Evolutionary conservation across 2,113 vertebrate species (phyloP), one percentile per base, ranked within the genome.

Genomic region (Ptychochromis oligacanthus): DNA sequence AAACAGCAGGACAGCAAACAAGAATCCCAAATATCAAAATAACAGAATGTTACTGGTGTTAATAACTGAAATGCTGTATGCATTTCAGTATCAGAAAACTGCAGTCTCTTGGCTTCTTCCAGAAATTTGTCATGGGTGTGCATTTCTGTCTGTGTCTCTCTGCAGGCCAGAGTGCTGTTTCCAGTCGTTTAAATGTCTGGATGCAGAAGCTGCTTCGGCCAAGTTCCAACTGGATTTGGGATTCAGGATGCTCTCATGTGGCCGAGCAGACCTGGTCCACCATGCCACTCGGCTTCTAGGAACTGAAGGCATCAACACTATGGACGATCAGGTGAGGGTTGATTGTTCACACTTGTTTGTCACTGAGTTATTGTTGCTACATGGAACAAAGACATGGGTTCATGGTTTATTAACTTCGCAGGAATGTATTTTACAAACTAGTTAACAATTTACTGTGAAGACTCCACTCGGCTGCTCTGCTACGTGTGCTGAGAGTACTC

Each of bases 201-300:
- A 97, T 1, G 97, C 97, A 4, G 96, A 94, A 40, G 96, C 97
- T 2, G 98, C 98, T 31, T 93, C 95, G 0, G 95, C 95, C 14
- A 97, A 95, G 86, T 97, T 99, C 91, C 96, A 94, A 92, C 96
- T 97, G 92, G 97, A 97, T 55, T 91, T 98, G 90, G 98, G 97
- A 9, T 99, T 99, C 95, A 96, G 97, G 64, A 98, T 99, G 98
- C 94, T 99, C 5, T 97, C 95, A 83, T 97, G 97, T 0, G 98
- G 98, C 8, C 96, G 98, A 83, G 97, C 97, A 0, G 98, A 99
- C 79, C 95, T 99, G 87, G 96, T 98, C 86, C 95, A 82, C 62
- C 97, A 97, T 87, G 98, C 97, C 2, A 95, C 97, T 0, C 93
- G 89, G 54, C 95, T 97, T 0, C 94, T 99, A 89, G 98, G 98